These are phyloP conservation scores for Drosophila rhopaloa DNA, from an alignment of 1,140 invertebrate genomes.

Conservation along the genomic window DNA sequence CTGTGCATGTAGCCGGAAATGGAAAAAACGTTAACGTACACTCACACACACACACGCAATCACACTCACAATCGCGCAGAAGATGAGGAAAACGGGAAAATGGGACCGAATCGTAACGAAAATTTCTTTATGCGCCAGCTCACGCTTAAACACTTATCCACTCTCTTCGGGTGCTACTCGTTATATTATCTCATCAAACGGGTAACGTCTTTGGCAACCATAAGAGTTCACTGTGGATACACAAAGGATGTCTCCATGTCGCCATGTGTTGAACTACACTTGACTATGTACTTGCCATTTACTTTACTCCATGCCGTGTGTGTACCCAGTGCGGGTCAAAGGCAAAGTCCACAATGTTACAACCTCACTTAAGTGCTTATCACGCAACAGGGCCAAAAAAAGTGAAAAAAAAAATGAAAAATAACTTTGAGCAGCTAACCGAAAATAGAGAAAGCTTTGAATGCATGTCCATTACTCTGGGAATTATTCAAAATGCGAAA, in stretches of 20 bases:
- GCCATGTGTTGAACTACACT: slow-evolving; percentile 44
- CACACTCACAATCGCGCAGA: background rate
- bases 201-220: slow-evolving; percentile 70
- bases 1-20: slow-evolving; percentile 69
- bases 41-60: background rate
- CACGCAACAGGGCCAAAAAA: slow-evolving; percentile 54
- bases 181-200: slow-evolving; percentile 78
- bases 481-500: slow-evolving; percentile 44
- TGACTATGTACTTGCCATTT: slow-evolving; percentile 67
- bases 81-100: slow-evolving; percentile 25
- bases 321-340: slow-evolving; percentile 55
- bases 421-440: slow-evolving; percentile 56
- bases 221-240: slow-evolving; percentile 49
- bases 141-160: slow-evolving; percentile 83
- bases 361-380: slow-evolving; percentile 64
- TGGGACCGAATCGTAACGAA: slow-evolving; percentile 53
- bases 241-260: slow-evolving; percentile 31
- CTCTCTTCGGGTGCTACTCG: slow-evolving; percentile 64
- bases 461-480: slow-evolving; percentile 42
- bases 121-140: slow-evolving; percentile 75
- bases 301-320: slow-evolving; percentile 46
- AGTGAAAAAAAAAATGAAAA: background rate
- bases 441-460: slow-evolving; percentile 43
- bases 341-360: slow-evolving; percentile 71
- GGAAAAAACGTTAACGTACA: slow-evolving; percentile 60